Percentiles rank a stretch among this genome's conserved stretches.
Evolutionary conservation across 2,113 vertebrate genomes (phyloP).

Genomic region (Micronycteris hirsuta): DNA sequence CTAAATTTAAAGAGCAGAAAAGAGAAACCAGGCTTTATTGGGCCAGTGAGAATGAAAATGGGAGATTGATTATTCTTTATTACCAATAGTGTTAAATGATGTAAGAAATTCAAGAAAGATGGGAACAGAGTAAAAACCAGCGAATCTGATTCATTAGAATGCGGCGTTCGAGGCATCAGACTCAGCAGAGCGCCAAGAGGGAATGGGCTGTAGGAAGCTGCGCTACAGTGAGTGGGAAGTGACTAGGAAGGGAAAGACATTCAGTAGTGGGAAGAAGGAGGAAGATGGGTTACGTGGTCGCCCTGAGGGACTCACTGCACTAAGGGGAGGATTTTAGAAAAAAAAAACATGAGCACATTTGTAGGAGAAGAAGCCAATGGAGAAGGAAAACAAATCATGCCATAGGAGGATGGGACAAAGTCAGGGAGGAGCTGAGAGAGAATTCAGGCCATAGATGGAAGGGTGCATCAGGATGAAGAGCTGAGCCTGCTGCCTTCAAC

Average conservation of each 20-base stretch:
- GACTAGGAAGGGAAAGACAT: background rate
- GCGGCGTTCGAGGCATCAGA: background rate
- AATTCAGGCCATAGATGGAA: background rate
- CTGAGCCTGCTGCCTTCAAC: background rate
- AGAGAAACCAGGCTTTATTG: background rate
- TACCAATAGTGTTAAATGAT: background rate
- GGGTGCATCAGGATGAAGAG: background rate
- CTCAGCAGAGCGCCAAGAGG: too few relatives aligned
- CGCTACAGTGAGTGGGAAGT: background rate
- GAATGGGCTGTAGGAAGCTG: background rate
- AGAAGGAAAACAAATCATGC: background rate
- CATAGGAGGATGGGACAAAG: background rate
- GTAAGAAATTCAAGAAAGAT: constrained; percentile 11
- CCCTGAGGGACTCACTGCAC: background rate
- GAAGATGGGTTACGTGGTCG: background rate
- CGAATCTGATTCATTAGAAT: background rate
- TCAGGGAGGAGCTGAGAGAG: background rate
- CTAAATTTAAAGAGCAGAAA: background rate
- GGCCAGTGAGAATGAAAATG: background rate
- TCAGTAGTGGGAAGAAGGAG: background rate
- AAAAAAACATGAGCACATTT: background rate
- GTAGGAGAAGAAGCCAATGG: background rate
- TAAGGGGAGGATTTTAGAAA: background rate
- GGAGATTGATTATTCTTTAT: background rate
- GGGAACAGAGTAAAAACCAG: background rate